Percentiles rank a stretch among this genome's conserved stretches.
phyloP scores from a whole-genome alignment of 2,113 vertebrate species.

The Colistium nudipinnis region DNA sequence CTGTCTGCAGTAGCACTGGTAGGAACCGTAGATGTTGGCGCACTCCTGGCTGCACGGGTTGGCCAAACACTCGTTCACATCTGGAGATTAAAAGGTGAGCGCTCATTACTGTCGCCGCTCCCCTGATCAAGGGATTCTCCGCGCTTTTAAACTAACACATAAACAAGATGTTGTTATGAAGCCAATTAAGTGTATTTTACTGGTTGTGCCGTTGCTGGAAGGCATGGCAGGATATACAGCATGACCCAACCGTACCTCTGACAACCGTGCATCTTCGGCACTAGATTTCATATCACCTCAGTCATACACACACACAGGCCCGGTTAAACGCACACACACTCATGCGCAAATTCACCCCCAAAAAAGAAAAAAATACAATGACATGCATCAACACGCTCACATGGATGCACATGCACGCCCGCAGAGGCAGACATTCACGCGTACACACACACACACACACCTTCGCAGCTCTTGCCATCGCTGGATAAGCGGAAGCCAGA shows the following conservation, averaged over 20 bases:
- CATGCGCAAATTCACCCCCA: constrained; percentile 39
- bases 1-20: constrained; percentile 94
- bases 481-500: constrained; percentile 87
- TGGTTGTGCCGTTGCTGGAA: constrained; percentile 39
- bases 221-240: constrained; percentile 26
- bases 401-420: constrained; percentile 14
- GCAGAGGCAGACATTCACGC: constrained; percentile 20
- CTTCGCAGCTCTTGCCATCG: constrained; percentile 94
- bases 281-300: constrained; percentile 28
- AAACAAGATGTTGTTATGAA: constrained; percentile 53
- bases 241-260: constrained; percentile 13
- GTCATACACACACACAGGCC: constrained; percentile 13
- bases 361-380: constrained; percentile 40
- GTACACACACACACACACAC: constrained; percentile 80
- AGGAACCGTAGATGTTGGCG: constrained; percentile 93
- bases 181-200: constrained; percentile 58
- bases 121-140: constrained; percentile 43
- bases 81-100: constrained; percentile 77
- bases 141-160: constrained; percentile 32
- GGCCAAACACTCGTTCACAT: constrained; percentile 91
- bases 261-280: not conserved
- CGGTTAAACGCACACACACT: not conserved
- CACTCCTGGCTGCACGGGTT: constrained; percentile 94
- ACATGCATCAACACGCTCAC: constrained; percentile 53
- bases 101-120: constrained; percentile 52